Evolutionary conservation across 1,140 invertebrate genomes (phyloP).

Genomic region (Panulirus ornatus): DNA sequence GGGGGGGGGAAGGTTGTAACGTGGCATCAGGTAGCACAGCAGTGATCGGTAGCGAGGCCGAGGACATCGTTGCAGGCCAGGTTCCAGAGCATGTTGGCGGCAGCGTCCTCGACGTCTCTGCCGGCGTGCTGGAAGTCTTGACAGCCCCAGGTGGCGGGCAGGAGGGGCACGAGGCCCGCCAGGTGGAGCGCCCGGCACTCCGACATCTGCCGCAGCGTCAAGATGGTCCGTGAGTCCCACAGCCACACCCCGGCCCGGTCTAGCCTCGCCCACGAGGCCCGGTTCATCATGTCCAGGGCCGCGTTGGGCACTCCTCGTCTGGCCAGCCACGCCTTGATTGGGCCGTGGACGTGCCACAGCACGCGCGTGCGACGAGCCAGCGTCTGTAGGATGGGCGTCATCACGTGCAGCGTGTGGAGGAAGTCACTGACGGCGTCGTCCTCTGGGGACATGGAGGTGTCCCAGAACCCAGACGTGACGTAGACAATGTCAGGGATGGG

Average conservation of each 20-base stretch:
- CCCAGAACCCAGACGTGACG: slow-evolving; percentile 62
- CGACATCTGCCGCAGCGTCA: slow-evolving; percentile 35
- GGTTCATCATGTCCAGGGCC: slow-evolving; percentile 66
- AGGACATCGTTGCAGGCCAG: slow-evolving; percentile 53
- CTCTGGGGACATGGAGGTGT: neutral
- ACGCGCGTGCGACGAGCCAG: slow-evolving; percentile 35
- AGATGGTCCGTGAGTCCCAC: slow-evolving; percentile 61
- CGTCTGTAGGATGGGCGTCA: slow-evolving; percentile 37
- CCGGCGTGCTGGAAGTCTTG: slow-evolving; percentile 61
- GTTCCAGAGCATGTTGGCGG: slow-evolving; percentile 70
- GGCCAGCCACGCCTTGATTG: slow-evolving; percentile 59
- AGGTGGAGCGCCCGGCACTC: slow-evolving; percentile 40
- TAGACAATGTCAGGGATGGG: slow-evolving; percentile 47
- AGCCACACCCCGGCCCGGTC: slow-evolving; percentile 40
- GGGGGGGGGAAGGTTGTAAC: neutral
- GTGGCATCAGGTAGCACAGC: slow-evolving; percentile 34
- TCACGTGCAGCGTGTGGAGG: slow-evolving; percentile 39
- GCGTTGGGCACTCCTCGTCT: slow-evolving; percentile 32
- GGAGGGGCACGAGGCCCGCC: neutral
- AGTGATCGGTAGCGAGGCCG: neutral
- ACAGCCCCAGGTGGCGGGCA: slow-evolving; percentile 55
- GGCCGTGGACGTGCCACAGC: slow-evolving; percentile 43
- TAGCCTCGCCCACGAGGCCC: slow-evolving; percentile 45
- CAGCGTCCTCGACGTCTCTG: slow-evolving; percentile 40
- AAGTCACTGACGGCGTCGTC: slow-evolving; percentile 18